Conservation (phyloP, 2,888 invertebrate genomes). For the Eurytoma adleriae region DNA sequence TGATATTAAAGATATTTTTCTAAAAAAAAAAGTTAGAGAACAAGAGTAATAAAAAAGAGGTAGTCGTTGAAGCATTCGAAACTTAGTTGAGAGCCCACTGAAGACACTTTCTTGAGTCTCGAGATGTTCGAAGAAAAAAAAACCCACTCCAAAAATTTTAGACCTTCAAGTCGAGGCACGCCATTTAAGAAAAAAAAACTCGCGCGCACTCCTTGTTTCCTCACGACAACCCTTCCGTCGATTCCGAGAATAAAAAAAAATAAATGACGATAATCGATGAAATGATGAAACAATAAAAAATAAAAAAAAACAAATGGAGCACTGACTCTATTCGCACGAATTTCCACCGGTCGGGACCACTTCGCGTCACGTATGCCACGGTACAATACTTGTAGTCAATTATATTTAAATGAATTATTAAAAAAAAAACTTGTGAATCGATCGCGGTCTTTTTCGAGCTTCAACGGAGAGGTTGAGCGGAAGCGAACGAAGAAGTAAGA, state of each 20-base stretch:
- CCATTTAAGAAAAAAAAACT: constrained; percentile 41
- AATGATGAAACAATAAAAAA: constrained; percentile 46
- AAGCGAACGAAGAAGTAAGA: constrained; percentile 8
- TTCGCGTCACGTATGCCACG: constrained; percentile 65
- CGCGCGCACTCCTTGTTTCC: constrained; percentile 55
- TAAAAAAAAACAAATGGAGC: constrained; percentile 49
- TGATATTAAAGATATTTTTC: constrained; percentile 44
- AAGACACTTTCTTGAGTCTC: neutral
- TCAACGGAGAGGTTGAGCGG: constrained; percentile 7
- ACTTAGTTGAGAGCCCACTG: constrained; percentile 18
- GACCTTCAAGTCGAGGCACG: constrained; percentile 46
- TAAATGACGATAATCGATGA: neutral
- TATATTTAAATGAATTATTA: constrained; percentile 58
- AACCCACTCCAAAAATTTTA: constrained; percentile 48
- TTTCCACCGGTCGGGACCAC: constrained; percentile 66
- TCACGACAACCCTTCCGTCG: constrained; percentile 43
- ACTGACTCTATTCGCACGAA: constrained; percentile 55
- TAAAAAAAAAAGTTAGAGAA: constrained; percentile 12
- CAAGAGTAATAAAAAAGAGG: neutral
- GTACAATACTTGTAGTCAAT: constrained; percentile 70
- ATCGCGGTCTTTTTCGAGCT: constrained; percentile 47
- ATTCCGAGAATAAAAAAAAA: constrained; percentile 45
- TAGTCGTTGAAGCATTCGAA: constrained; percentile 23
- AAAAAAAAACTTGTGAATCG: constrained; percentile 40
- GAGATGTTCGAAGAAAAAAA: too few species aligned